Conservation (phyloP, 2,797 vertebrate genomes). For the Selene dorsalis region DNA sequence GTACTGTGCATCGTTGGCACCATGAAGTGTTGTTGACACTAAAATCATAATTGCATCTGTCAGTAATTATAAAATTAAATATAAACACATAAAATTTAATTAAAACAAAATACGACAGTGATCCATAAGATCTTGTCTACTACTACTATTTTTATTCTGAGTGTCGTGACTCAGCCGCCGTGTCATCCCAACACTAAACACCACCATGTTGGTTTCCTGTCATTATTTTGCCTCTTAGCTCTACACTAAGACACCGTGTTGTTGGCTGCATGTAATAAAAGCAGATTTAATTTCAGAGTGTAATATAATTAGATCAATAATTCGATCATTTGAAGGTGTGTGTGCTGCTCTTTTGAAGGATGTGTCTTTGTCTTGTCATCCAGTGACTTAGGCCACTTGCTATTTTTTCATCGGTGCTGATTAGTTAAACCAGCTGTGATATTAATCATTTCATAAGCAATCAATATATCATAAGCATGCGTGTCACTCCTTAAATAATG, state of each 20-base stretch:
- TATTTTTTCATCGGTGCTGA: slow-evolving; percentile 32
- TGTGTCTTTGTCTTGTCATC: slow-evolving; percentile 15
- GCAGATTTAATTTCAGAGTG: not conserved
- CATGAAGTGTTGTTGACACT: no score
- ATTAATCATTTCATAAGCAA: slow-evolving; percentile 49
- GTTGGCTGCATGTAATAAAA: not conserved
- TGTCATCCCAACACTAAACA: not conserved
- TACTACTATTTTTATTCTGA: no score
- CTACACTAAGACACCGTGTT: not conserved
- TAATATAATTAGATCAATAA: slow-evolving; percentile 18
- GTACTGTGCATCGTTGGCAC: no score
- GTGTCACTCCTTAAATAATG: slow-evolving; percentile 52
- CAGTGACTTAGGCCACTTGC: not conserved
- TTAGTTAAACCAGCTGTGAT: slow-evolving; percentile 39
- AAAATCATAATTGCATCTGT: no score
- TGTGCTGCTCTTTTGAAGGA: not conserved
- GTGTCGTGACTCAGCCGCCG: no score
- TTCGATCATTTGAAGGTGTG: slow-evolving; percentile 16
- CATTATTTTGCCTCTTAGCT: not conserved
- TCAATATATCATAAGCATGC: slow-evolving; percentile 14
- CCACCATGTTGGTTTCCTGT: not conserved
- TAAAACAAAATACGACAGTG: no score
- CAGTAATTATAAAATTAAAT: no score
- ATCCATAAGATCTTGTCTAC: no score
- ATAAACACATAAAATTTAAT: no score